Evolutionary conservation across 2,888 invertebrate species (phyloP).

Genomic region (Magallana nippona): DNA sequence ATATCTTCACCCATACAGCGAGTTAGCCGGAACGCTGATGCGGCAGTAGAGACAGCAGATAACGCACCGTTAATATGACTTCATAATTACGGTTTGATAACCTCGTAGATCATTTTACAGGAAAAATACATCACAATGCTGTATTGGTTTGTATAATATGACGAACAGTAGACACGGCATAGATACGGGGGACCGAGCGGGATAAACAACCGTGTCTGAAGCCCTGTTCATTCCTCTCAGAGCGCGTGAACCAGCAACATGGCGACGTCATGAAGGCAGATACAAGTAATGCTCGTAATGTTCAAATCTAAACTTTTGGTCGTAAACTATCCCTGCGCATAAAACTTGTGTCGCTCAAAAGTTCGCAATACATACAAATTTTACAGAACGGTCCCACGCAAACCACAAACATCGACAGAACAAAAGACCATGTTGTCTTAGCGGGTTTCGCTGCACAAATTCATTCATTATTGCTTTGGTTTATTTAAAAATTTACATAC

Average conservation of each 20-base stretch:
- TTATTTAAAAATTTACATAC: background rate
- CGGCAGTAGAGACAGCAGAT: constrained; percentile 17
- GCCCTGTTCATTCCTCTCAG: no score
- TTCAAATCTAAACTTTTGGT: no score
- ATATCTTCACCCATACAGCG: constrained; percentile 18
- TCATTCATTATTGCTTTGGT: background rate
- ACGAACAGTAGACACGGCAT: constrained; percentile 25
- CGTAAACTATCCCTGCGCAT: no score
- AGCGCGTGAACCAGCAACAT: no score
- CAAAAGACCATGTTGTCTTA: background rate
- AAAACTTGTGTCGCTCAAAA: no score
- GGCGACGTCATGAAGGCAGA: no score
- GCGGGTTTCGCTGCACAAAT: background rate
- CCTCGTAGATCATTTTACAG: constrained; percentile 46
- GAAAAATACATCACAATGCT: constrained; percentile 39
- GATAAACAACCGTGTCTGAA: no score
- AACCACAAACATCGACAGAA: background rate
- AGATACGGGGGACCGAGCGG: background rate
- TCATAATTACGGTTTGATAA: constrained; percentile 43
- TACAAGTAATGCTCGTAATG: no score
- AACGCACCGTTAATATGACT: constrained; percentile 40
- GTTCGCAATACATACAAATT: no score
- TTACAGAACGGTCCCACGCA: no score
- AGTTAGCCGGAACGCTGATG: background rate
- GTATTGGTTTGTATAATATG: constrained; percentile 31